Conservation (phyloP, 2,888 invertebrate genomes). For the Drosophila merina region DNA sequence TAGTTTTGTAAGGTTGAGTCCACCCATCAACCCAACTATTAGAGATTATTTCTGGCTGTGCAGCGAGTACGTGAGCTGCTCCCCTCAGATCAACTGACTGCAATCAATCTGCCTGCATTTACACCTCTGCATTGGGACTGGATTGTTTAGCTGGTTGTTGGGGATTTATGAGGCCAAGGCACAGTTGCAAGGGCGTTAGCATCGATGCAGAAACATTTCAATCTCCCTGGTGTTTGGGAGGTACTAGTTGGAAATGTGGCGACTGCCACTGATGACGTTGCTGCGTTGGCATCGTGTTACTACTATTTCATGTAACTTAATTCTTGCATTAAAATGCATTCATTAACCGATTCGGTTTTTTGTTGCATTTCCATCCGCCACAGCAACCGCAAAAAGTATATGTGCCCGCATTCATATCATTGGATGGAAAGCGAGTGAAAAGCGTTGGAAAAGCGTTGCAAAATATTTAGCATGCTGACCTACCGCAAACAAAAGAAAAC, state of each 20-base stretch:
- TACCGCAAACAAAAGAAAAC: constrained; percentile 49
- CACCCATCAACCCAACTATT: background rate
- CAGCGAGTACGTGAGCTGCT: constrained; percentile 23
- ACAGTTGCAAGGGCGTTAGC: constrained; percentile 71
- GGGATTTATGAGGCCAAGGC: constrained; percentile 73
- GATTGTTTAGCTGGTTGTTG: constrained; percentile 15
- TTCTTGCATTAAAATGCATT: constrained; percentile 81
- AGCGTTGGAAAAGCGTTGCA: constrained; percentile 32
- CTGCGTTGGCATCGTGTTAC: constrained; percentile 61
- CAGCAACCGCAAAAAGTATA: constrained; percentile 35
- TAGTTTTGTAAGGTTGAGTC: no score
- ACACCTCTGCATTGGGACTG: constrained; percentile 60
- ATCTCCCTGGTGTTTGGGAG: constrained; percentile 57
- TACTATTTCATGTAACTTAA: constrained; percentile 79
- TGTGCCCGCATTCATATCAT: constrained; percentile 23
- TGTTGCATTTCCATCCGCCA: constrained; percentile 53
- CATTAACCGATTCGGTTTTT: constrained; percentile 64
- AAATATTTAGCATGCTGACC: constrained; percentile 64
- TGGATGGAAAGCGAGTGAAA: constrained; percentile 40
- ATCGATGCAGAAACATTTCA: constrained; percentile 69
- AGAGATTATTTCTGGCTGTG: background rate
- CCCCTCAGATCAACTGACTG: constrained; percentile 54
- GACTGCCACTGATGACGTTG: constrained; percentile 32
- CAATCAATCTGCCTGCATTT: constrained; percentile 70
- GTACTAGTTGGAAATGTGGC: constrained; percentile 33